Conservation (phyloP, 2,888 invertebrate species). For the Polyommatus icarus region DNA sequence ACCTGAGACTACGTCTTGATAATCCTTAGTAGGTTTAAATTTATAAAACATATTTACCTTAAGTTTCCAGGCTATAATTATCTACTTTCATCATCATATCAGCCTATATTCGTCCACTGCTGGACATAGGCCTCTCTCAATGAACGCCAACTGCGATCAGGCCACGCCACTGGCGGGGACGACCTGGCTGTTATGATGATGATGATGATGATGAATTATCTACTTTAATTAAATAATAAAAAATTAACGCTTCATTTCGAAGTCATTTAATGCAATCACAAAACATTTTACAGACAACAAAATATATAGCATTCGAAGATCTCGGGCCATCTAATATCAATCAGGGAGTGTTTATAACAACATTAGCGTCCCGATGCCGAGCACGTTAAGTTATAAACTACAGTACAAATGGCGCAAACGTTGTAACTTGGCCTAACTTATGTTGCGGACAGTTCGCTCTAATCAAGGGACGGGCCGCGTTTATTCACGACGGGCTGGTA, state of each 20-base stretch:
- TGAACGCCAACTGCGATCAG: too few relatives aligned
- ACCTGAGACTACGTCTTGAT: too few relatives aligned
- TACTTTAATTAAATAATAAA: not conserved
- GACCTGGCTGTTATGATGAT: too few relatives aligned
- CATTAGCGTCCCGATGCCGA: slow-evolving; percentile 21
- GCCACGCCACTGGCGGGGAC: too few relatives aligned
- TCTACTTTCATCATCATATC: too few relatives aligned
- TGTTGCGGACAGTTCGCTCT: slow-evolving; percentile 51
- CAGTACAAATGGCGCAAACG: slow-evolving; percentile 37
- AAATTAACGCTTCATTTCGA: not conserved
- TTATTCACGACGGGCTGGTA: slow-evolving; percentile 23
- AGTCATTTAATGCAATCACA: not conserved
- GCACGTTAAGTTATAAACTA: slow-evolving; percentile 35
- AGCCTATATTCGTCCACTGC: too few relatives aligned
- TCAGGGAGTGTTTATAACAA: slow-evolving; percentile 5
- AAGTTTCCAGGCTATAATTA: too few relatives aligned
- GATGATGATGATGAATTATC: too few relatives aligned
- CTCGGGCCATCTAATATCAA: slow-evolving; percentile 16
- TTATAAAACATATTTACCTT: too few relatives aligned
- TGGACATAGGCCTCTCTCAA: too few relatives aligned
- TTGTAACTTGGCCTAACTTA: slow-evolving; percentile 43
- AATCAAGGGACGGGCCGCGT: slow-evolving; percentile 48
- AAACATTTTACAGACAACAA: not conserved
- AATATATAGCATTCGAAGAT: not conserved
- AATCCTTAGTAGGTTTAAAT: too few relatives aligned